Percentiles rank a stretch among this genome's conserved stretches.
Evolutionary conservation across 1,140 invertebrate species (phyloP).

Genomic region (Mylabris phalerata): DNA sequence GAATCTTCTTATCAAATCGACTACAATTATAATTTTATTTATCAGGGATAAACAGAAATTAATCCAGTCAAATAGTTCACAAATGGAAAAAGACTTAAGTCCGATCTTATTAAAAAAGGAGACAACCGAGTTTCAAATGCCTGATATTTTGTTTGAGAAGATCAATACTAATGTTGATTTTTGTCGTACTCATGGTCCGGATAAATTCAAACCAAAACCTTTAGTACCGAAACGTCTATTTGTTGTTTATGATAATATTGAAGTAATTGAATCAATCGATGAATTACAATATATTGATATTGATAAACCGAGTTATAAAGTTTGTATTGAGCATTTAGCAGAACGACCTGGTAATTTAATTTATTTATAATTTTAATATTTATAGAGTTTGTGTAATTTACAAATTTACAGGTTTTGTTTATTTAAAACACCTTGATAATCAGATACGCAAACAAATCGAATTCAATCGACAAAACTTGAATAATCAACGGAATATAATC

Average conservation of each 20-base stretch:
- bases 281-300: slow-evolving; percentile 50
- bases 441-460: background rate
- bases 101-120: slow-evolving; percentile 17
- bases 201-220: slow-evolving; percentile 46
- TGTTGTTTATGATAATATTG: slow-evolving; percentile 68
- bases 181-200: slow-evolving; percentile 36
- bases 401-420: slow-evolving; percentile 20
- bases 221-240: slow-evolving; percentile 59
- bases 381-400: background rate
- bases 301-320: slow-evolving; percentile 54
- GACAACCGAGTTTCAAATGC: slow-evolving; percentile 25
- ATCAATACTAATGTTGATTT: slow-evolving; percentile 33
- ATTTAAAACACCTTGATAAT: slow-evolving; percentile 13
- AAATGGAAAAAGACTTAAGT: slow-evolving; percentile 19
- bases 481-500: background rate
- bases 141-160: slow-evolving; percentile 27
- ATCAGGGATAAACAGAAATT: slow-evolving; percentile 20
- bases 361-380: background rate
- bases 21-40: slow-evolving; percentile 1
- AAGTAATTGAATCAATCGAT: slow-evolving; percentile 53
- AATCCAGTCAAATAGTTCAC: slow-evolving; percentile 4
- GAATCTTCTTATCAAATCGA: background rate
- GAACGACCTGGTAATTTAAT: background rate
- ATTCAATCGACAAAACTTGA: background rate
- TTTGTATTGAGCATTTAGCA: slow-evolving; percentile 54